Percentiles rank a stretch among this genome's conserved stretches.
Conservation (phyloP, 2,113 vertebrate genomes). For the Leiothrix lutea region DNA sequence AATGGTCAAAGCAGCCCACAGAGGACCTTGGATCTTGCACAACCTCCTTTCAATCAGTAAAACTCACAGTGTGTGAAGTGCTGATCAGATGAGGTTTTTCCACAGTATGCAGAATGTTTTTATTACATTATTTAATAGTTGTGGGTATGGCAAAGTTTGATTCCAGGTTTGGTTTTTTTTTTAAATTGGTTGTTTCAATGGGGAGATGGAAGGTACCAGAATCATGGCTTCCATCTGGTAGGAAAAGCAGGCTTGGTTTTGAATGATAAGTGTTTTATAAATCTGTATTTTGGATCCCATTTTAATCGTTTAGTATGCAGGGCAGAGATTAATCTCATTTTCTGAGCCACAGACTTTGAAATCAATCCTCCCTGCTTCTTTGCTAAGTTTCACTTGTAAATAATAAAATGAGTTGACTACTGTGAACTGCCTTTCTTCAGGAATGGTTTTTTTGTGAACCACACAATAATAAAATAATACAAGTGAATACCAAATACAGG, state of each 20-base stretch:
- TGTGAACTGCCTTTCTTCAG: not conserved
- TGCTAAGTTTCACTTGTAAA: not conserved
- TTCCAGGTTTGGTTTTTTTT: not conserved
- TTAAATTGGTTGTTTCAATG: not conserved
- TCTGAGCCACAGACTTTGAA: not conserved
- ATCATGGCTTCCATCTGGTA: not conserved
- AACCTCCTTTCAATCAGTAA: fast-evolving
- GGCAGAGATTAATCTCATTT: not conserved
- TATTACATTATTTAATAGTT: not conserved
- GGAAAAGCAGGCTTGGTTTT: not conserved
- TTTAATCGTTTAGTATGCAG: not conserved
- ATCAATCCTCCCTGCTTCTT: not conserved
- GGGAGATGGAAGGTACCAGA: not conserved
- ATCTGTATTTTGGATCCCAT: not conserved
- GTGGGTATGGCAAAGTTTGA: not conserved
- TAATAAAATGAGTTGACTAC: not conserved
- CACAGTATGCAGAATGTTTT: not conserved
- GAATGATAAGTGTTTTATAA: not conserved
- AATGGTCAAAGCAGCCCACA: not conserved
- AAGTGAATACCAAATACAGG: not conserved
- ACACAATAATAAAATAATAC: not conserved
- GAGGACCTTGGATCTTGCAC: not conserved
- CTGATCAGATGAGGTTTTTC: not conserved
- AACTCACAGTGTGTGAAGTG: not conserved
- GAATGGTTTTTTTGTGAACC: not conserved